These are phyloP conservation scores for Yponomeuta sedellus DNA, from an alignment of 2,888 invertebrate genomes.

Conservation along the genomic window DNA sequence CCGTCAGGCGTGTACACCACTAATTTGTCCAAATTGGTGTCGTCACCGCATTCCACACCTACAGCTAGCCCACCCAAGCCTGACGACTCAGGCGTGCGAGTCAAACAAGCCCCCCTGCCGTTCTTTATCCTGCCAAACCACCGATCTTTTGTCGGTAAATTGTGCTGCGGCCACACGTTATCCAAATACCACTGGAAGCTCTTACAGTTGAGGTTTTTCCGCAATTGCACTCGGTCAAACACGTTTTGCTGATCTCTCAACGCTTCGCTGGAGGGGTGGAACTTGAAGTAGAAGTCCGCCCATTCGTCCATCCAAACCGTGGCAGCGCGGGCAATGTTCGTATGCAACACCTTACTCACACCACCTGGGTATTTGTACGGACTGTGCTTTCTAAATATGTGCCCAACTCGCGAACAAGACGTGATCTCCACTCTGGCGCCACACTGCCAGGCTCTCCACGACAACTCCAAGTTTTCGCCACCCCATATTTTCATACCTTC, in stretches of 20 bases:
- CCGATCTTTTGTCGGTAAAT: conserved; percentile 90
- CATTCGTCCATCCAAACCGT: conserved; percentile 99
- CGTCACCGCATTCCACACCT: conserved; percentile 78
- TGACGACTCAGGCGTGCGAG: conserved; percentile 67
- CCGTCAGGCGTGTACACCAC: conserved; percentile 83
- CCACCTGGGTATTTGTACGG: conserved; percentile 98
- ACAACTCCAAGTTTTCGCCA: conserved; percentile 97
- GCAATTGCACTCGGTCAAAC: conserved; percentile 79
- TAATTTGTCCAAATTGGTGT: conserved; percentile 80
- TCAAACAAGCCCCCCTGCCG: conserved; percentile 56
- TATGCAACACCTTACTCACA: conserved; percentile 88
- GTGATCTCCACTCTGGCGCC: conserved; percentile 93
- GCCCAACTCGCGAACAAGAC: conserved; percentile 95
- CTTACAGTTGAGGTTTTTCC: conserved; percentile 86
- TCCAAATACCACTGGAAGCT: conserved; percentile 95
- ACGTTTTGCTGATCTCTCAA: conserved; percentile 78
- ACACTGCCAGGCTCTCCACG: conserved; percentile 97
- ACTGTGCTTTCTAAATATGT: conserved; percentile 93
- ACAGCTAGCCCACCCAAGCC: conserved; percentile 84
- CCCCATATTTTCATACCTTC: conserved; percentile 94
- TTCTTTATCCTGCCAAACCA: conserved; percentile 92
- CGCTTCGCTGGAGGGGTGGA: conserved; percentile 82
- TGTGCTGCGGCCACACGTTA: conserved; percentile 97
- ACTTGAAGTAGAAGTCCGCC: conserved; percentile 93
- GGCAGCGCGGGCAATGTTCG: conserved; percentile 94